Evolutionary conservation across 1,140 invertebrate genomes (phyloP), one percentile per base, ranked within the genome.

Genomic region (Scaptomyza montana): DNA sequence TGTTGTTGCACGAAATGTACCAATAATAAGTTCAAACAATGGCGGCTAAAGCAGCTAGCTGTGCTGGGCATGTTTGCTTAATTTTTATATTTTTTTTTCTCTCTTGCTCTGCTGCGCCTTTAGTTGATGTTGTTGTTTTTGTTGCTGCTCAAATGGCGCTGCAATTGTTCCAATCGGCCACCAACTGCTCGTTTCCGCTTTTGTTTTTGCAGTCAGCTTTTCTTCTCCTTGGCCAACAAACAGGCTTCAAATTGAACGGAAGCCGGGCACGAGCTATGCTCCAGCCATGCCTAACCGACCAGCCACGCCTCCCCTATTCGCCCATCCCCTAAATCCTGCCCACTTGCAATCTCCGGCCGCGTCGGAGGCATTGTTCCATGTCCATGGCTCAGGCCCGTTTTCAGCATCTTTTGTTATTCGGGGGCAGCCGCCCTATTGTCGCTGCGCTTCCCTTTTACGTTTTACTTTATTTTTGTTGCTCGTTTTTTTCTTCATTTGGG

Each of bases 201-300:
- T 87, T 87, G 82, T 86, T 86, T 86, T 86, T 85, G 66, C 60
- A 57, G 45, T 60, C 66, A 66, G 61, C 70, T 67, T 73, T 80
- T 78, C 78, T 87, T 86, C 65, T 78, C 66, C 77, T 86, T 77
- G 65, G 81, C 70, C 81, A 75, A 72, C 82, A 87, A 87, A 87
- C 84, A 87, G 84, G 82, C 82, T 87, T 87, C 82, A 87, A 87
- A 89, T 87, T 87, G 84, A 87, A 87, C 82, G 82, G 82, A 82
- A 87, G 82, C 82, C 51, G 45, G 73, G 61, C 76, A 89, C 84
- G 84, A 87, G 82, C 77, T 89, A 89, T 86, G 73, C 76, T 63
- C 82, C 75, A 66, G 65, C 64, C 55, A 50, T 49, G 41, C 66
- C 62, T 39, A 50, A 59, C 74, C 51, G 53, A 21, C 53, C 57